Percentiles rank a stretch among this genome's conserved stretches.
phyloP scores from a whole-genome alignment of 2,113 vertebrate genomes.

The Ranitomeya variabilis region DNA sequence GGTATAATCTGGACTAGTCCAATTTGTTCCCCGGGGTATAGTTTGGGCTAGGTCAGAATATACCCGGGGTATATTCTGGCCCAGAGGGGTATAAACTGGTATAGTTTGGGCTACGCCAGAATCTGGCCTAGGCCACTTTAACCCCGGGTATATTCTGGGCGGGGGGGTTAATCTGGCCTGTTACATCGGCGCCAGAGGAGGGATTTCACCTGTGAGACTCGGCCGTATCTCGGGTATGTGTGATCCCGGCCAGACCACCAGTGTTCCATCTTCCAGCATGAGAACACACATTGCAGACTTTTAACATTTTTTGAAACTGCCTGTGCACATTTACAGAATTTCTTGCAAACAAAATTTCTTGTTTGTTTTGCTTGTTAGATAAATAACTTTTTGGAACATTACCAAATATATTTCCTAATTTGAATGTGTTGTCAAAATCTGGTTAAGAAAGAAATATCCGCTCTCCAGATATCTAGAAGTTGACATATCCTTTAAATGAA shows the following conservation, averaged over 20 bases:
- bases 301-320: not conserved
- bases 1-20: too few species aligned
- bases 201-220: too few species aligned
- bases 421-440: not conserved
- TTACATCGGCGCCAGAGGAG: too few species aligned
- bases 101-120: too few species aligned
- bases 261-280: not conserved
- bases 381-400: not conserved
- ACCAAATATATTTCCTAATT: not conserved
- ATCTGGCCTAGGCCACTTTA: too few species aligned
- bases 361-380: not conserved
- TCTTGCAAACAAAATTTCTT: not conserved
- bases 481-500: conserved; percentile 11
- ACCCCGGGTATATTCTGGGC: too few species aligned
- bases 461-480: conserved; percentile 30
- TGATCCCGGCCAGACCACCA: not conserved
- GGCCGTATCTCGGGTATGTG: too few species aligned
- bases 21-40: too few species aligned
- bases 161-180: too few species aligned
- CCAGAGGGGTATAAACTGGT: too few species aligned
- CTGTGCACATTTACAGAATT: not conserved
- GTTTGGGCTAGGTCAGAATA: too few species aligned
- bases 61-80: too few species aligned
- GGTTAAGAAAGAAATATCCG: not conserved
- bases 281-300: not conserved